A percentile compares a stretch with the other conserved stretches of the same genome.
phyloP scores from a whole-genome alignment of 2,113 vertebrate genomes.

The Hemiprocne comata region DNA sequence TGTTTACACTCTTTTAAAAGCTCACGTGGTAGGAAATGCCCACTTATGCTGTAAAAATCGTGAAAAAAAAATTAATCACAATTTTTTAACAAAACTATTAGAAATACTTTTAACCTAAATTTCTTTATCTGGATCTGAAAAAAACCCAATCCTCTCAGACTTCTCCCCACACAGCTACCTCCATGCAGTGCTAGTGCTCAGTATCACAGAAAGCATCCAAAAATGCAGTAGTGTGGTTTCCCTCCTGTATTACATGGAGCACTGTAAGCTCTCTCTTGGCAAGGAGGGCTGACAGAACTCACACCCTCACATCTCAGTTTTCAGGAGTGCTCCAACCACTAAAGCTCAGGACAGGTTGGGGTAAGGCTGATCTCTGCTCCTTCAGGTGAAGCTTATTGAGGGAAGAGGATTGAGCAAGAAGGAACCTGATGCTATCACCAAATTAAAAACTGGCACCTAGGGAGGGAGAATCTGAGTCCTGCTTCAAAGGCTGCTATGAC shows the following conservation, averaged over 20 bases:
- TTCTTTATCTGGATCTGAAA: not conserved
- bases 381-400: not conserved
- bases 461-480: not conserved
- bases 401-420: not conserved
- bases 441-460: not conserved
- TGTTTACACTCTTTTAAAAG: slow-evolving; percentile 15
- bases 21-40: not conserved
- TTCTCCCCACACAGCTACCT: not conserved
- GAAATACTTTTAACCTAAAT: not conserved
- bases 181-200: not conserved
- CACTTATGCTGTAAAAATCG: not conserved
- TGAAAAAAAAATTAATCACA: not conserved
- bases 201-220: not conserved
- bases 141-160: not conserved
- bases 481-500: not conserved
- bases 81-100: not conserved
- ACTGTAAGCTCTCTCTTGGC: fast-evolving
- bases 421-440: not conserved
- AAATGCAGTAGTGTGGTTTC: fast-evolving
- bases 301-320: not conserved
- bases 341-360: not conserved
- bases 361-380: not conserved
- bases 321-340: not conserved
- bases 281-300: not conserved
- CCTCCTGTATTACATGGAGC: not conserved